phyloP scores from a whole-genome alignment of 2,888 invertebrate genomes.

The Mythimna lalbum region DNA sequence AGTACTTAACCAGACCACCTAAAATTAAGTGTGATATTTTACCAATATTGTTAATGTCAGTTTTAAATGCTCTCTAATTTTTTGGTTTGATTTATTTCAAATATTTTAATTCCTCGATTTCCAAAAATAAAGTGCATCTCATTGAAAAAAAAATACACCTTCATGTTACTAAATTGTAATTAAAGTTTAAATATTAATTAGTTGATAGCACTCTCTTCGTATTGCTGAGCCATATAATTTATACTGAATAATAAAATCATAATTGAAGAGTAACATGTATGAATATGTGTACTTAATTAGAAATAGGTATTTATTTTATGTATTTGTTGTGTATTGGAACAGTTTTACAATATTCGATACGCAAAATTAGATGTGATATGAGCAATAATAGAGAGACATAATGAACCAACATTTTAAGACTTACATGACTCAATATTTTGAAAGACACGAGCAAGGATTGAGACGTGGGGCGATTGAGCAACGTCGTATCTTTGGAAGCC shows the following conservation, averaged over 20 bases:
- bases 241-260: constrained; percentile 70
- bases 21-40: constrained; percentile 87
- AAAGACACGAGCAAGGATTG: constrained; percentile 74
- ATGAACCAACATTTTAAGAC: constrained; percentile 80
- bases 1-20: constrained; percentile 88
- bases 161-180: constrained; percentile 65
- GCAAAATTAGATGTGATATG: constrained; percentile 88
- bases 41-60: constrained; percentile 71
- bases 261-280: constrained; percentile 72
- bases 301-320: constrained; percentile 86
- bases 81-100: constrained; percentile 59
- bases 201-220: constrained; percentile 70
- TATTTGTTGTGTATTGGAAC: constrained; percentile 85
- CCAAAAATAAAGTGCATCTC: constrained; percentile 56
- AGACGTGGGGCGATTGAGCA: constrained; percentile 57
- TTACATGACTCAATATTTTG: constrained; percentile 78
- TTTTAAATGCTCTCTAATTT: constrained; percentile 85
- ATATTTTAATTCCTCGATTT: constrained; percentile 55
- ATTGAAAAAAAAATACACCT: constrained; percentile 62
- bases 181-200: constrained; percentile 64
- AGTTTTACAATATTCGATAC: constrained; percentile 82
- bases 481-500: constrained; percentile 71
- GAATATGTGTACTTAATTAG: constrained; percentile 88
- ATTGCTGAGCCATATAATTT: constrained; percentile 84
- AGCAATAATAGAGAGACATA: constrained; percentile 88